Evolutionary conservation across 2,888 invertebrate species (phyloP), one percentile per base, ranked within the genome.

Genomic region (Troides helena): DNA sequence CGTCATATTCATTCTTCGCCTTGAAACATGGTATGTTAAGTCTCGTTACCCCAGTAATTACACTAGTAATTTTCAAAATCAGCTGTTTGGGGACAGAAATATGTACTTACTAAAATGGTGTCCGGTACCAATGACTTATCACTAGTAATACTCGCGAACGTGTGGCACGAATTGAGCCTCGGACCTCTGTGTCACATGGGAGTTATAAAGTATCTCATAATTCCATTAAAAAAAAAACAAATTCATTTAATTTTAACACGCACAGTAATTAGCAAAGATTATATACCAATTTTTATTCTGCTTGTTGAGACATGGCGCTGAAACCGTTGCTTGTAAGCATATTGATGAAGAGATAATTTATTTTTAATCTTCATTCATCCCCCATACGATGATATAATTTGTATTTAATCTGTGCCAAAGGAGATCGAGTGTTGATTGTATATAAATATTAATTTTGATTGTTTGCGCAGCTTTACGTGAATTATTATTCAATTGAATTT

Each of bases 291-390:
- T 57, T 1, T 53, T 61, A 23, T n/a, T 53, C 39, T 70, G 53
- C 66, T 50, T 69, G 65, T 46, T 23, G 61, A 66, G 62, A 65
- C 53, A 23, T 30, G 62, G 56, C 53, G 17, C 50, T 50, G n/a
- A 7, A 53, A 53, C n/a, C n/a, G 7, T 53, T 53, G 53, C 14
- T 23, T 53, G 39, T 58, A 25, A 57, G 30, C 46, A 46, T 65
- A 46, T 56, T 50, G 46, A 61, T 62, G 30, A 70, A 70, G 23
- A 62, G 25, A 65, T 50, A 25, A 53, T 64, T 65, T 65, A 65
- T 62, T 70, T 70, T 70, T 65, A 69, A 69, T 69, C 69, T 69
- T n/a, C 57, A 23, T 65, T 57, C 30, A 62, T 62, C 58, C 69
- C 21, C 21, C 56, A 46, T 46, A 23, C 30, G 43, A 69, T 62